Conservation (phyloP, 2,797 vertebrate genomes). For the Psittacula echo region DNA sequence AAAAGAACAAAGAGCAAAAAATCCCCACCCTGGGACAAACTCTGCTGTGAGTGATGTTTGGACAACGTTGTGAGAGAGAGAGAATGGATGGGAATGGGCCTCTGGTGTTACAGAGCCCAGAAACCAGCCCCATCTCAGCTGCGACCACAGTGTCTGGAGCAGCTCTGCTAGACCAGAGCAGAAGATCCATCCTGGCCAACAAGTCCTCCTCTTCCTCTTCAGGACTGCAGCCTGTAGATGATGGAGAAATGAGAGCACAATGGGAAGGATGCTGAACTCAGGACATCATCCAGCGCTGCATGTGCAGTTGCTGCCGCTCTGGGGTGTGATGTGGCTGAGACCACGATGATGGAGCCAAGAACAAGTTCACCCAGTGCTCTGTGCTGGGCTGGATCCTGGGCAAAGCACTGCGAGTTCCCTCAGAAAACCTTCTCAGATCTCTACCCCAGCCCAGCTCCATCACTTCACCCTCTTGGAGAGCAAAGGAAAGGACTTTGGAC, state of each 20-base stretch:
- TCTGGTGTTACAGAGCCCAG: background rate
- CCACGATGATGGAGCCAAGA: background rate
- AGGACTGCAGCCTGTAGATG: background rate
- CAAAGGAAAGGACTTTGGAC: background rate
- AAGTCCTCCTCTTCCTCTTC: background rate
- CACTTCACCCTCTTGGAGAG: background rate
- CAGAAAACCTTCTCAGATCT: background rate
- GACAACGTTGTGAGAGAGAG: background rate
- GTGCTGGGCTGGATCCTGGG: background rate
- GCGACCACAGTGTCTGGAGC: background rate
- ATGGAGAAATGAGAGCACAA: background rate
- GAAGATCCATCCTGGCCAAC: background rate
- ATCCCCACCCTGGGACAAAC: conserved; percentile 16
- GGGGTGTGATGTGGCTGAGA: background rate
- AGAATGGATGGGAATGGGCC: background rate
- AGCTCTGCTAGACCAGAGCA: background rate
- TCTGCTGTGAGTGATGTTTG: conserved; percentile 15
- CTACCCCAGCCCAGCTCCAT: background rate
- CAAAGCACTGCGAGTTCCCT: background rate
- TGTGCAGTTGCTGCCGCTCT: background rate
- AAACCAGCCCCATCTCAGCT: background rate
- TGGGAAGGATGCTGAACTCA: background rate
- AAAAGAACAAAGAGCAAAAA: conserved; percentile 51
- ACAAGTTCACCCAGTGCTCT: background rate
- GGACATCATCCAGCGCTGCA: background rate